phyloP scores from a whole-genome alignment of 2,797 vertebrate species.

The Loriculus beryllinus region DNA sequence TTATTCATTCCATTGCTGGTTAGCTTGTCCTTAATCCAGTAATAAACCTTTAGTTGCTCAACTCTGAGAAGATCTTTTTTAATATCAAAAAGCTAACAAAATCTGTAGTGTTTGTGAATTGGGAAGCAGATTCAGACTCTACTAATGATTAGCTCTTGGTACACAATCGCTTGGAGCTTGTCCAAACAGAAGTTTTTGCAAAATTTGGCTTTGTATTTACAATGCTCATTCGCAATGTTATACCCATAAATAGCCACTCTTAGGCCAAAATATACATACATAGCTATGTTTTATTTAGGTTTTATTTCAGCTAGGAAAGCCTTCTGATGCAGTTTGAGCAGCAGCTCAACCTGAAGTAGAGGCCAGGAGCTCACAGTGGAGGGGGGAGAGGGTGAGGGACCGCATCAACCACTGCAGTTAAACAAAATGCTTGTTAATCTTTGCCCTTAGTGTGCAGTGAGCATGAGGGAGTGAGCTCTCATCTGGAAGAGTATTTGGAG shows the following conservation, averaged over 20 bases:
- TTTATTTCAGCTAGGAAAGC: neutral
- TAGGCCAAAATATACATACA: neutral
- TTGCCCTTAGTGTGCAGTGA: neutral
- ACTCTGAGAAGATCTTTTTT: neutral
- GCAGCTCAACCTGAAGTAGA: neutral
- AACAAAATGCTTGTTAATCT: conserved; percentile 1
- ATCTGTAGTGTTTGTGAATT: neutral
- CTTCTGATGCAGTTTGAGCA: neutral
- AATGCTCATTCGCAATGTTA: neutral
- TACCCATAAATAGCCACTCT: neutral
- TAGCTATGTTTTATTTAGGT: neutral
- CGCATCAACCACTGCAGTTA: neutral
- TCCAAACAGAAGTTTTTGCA: neutral
- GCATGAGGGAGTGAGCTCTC: neutral
- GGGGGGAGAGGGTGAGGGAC: neutral
- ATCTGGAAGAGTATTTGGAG: neutral
- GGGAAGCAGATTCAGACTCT: neutral
- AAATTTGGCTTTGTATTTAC: neutral
- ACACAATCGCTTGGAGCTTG: neutral
- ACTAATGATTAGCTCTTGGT: neutral
- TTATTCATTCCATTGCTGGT: neutral
- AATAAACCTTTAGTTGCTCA: neutral
- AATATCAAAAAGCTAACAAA: neutral
- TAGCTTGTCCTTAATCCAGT: neutral
- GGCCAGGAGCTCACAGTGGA: neutral